Conservation (phyloP, 2,113 vertebrate genomes). For the Anarhynchus alexandrinus region DNA sequence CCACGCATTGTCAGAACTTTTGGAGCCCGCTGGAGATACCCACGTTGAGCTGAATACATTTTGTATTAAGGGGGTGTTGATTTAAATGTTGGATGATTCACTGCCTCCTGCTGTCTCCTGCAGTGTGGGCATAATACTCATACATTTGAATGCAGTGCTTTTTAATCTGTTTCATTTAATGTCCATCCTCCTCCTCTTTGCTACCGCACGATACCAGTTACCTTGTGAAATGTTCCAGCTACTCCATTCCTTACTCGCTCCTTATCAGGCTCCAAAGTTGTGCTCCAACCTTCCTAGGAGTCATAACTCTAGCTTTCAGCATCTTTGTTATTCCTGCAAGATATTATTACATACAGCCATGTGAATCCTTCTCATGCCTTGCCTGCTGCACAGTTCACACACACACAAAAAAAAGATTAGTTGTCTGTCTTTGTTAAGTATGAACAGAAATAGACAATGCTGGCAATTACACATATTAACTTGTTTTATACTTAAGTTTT, state of each 20-base stretch:
- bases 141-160: constrained; percentile 37
- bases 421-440: neutral
- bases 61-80: constrained; percentile 64
- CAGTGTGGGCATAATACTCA: constrained; percentile 54
- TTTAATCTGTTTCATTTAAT: constrained; percentile 16
- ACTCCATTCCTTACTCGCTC: neutral
- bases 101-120: constrained; percentile 58
- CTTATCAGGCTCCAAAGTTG: neutral
- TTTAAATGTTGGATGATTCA: constrained; percentile 70
- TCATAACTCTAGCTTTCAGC: neutral
- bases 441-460: neutral
- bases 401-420: neutral
- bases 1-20: constrained; percentile 12
- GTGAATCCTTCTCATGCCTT: neutral
- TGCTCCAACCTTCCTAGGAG: neutral
- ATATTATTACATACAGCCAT: neutral
- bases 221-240: constrained; percentile 1
- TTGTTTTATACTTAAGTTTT: neutral
- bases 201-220: neutral
- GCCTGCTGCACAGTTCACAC: neutral
- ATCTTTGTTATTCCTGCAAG: neutral
- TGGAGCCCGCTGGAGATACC: constrained; percentile 31
- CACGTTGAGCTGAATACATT: constrained; percentile 60
- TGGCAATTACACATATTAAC: neutral
- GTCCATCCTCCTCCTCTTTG: constrained; percentile 41